These are phyloP conservation scores for Calephelis virginiensis DNA, from an alignment of 1,140 invertebrate genomes.

Conservation along the genomic window DNA sequence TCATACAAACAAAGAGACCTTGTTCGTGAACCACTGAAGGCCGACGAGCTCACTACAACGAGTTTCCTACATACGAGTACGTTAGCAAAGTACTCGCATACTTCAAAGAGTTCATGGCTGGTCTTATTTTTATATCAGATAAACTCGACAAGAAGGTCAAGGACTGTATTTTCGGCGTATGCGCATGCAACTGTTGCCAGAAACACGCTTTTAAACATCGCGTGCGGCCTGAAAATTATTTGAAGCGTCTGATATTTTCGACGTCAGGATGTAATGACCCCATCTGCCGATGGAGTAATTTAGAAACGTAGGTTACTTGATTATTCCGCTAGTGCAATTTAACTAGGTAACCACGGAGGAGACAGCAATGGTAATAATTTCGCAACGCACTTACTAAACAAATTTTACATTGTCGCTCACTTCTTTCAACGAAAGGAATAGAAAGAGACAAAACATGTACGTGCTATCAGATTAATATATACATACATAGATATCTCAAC, in stretches of 20 bases:
- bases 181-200: slow-evolving; percentile 49
- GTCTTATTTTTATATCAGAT: slow-evolving; percentile 66
- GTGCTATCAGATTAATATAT: no score
- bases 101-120: slow-evolving; percentile 65
- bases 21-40: slow-evolving; percentile 69
- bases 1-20: slow-evolving; percentile 56
- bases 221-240: neutral
- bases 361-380: no score
- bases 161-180: slow-evolving; percentile 69
- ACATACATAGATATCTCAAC: no score
- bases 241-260: neutral
- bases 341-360: no score
- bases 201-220: slow-evolving; percentile 36
- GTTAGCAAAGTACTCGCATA: slow-evolving; percentile 45
- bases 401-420: no score
- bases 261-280: no score
- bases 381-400: no score
- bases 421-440: no score
- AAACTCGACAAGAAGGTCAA: slow-evolving; percentile 68
- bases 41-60: slow-evolving; percentile 52
- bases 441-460: no score
- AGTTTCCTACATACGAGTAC: slow-evolving; percentile 47
- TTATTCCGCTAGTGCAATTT: no score
- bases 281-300: no score
- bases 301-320: no score